phyloP scores from a whole-genome alignment of 2,888 invertebrate genomes.

The Halictus ligatus region DNA sequence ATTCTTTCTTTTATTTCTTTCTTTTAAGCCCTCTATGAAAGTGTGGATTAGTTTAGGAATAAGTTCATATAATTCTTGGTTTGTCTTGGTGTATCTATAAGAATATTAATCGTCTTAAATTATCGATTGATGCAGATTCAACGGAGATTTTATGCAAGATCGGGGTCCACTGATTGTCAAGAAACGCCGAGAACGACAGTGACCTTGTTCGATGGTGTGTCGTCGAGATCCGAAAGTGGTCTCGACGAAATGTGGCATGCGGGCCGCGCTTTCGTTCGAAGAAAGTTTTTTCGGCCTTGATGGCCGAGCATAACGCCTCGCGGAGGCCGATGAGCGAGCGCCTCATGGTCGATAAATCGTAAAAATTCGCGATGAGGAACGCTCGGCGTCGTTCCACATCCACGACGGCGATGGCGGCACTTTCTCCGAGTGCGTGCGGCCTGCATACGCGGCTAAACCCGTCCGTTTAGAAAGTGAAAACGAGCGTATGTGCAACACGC shows the following conservation, averaged over 20 bases:
- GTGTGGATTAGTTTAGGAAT: no score
- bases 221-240: neutral
- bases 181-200: neutral
- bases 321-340: neutral
- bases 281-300: conserved; percentile 3
- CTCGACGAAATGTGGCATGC: neutral
- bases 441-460: conserved; percentile 65
- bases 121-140: neutral
- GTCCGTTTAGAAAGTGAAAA: conserved; percentile 76
- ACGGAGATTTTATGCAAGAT: neutral
- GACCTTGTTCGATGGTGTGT: neutral
- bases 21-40: no score
- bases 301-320: neutral
- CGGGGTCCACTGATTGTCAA: neutral
- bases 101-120: neutral
- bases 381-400: neutral
- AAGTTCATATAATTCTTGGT: neutral
- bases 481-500: conserved; percentile 8
- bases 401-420: conserved; percentile 53
- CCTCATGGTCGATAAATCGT: conserved; percentile 5
- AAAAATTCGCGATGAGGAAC: neutral
- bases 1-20: no score
- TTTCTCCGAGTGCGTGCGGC: conserved; percentile 71
- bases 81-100: neutral
- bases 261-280: neutral